Base-by-base conservation (phyloP, 2,888 invertebrate species). In the Meteorus colon region DNA sequence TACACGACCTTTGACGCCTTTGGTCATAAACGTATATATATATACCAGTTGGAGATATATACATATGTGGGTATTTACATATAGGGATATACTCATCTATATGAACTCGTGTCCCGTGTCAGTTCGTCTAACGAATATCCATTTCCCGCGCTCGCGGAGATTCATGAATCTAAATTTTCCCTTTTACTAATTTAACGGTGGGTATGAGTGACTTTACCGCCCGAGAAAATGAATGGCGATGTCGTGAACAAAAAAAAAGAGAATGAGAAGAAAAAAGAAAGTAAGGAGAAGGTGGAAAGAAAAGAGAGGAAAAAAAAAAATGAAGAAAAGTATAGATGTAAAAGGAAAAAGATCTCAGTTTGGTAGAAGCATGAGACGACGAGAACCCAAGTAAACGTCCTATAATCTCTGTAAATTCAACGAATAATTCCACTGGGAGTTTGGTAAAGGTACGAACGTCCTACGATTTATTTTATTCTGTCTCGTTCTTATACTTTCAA, bases 101-200 rank as follows among this genome's bases (percentile, higher is more conserved):
- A 41, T 45, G 24, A 27, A 67, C 14, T 29, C 16, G 41, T 24
- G 34, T 65, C 31, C 31, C 62, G 31, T 31, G 62, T 62, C 62
- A 29, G 1, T 14, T 41, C 41, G 27, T 67, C 65, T 24, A 55
- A 70, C 48, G 31, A 29, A 48, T 51, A 69, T 77, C 78, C 80
- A 75, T 75, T 75, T 72, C 59, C 70, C 45, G 55, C 72, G 69
- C 70, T 29, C 72, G 45, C 70, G 65, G 72, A 78, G 77, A 78
- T 80, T 78, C 78, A 78, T 79, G 79, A 80, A 80, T 81, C 79
- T 78, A 78, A 81, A 81, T 80, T 80, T 78, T 73, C 69, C 65
- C 75, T 78, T 71, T 75, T 78, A 78, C 79, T 80, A 79, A 80
- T 80, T 79, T 79, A 75, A 78, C 70, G 68, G 66, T 68, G 69